Conservation (phyloP, 2,797 vertebrate genomes). For the Aplochiton taeniatus region DNA sequence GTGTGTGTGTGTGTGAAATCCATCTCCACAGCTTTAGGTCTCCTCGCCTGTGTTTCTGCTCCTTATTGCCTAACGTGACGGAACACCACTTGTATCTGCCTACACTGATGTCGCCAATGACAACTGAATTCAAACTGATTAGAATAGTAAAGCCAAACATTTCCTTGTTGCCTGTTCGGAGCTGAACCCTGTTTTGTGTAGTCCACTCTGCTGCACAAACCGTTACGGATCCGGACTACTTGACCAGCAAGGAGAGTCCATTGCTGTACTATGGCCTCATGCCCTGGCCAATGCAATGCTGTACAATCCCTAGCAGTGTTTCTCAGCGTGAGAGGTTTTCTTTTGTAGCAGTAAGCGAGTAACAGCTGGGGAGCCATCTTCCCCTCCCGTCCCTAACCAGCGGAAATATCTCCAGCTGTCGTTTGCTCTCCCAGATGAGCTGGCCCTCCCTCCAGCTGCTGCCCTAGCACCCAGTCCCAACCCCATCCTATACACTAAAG, state of each 20-base stretch:
- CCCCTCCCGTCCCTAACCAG: conserved; percentile 66
- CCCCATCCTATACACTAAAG: neutral
- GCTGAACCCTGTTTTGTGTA: too few relatives aligned
- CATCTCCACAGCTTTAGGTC: conserved; percentile 21
- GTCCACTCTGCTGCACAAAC: too few relatives aligned
- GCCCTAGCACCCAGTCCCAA: conserved; percentile 41
- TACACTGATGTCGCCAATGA: conserved; percentile 15
- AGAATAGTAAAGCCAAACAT: neutral
- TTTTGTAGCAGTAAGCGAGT: conserved; percentile 56
- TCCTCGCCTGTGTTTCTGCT: conserved; percentile 29
- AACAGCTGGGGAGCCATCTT: conserved; percentile 74
- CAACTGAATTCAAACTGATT: conserved; percentile 19
- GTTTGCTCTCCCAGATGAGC: conserved; percentile 78
- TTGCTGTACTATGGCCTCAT: too few relatives aligned
- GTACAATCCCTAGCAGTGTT: neutral
- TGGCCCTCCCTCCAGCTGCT: conserved; percentile 75
- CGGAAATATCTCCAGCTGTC: conserved; percentile 79
- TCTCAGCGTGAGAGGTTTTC: conserved; percentile 57
- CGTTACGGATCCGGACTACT: too few relatives aligned
- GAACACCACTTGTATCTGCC: conserved; percentile 41
- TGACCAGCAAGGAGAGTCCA: neutral
- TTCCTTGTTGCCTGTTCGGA: conserved; percentile 15
- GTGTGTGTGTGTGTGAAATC: neutral
- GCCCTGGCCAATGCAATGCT: too few relatives aligned
- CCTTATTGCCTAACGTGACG: conserved; percentile 41